Conservation (phyloP, 2,888 invertebrate genomes). For the Tineola bisselliella region DNA sequence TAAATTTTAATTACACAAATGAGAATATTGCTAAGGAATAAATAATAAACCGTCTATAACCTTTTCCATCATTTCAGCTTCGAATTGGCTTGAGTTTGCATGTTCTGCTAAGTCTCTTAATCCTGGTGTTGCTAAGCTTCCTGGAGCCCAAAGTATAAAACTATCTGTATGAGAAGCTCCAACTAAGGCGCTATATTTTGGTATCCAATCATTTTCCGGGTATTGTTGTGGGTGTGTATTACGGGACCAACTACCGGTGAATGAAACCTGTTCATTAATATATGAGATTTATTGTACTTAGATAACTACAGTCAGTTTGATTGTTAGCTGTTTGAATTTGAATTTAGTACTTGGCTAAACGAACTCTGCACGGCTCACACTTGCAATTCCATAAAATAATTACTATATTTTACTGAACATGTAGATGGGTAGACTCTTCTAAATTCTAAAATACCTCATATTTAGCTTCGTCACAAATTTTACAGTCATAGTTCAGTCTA, state of each 20-base stretch:
- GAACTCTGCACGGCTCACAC: no score
- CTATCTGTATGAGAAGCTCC: conserved; percentile 49
- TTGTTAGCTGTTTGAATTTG: no score
- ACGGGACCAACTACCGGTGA: conserved; percentile 53
- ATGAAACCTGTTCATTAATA: conserved; percentile 31
- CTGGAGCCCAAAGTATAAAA: conserved; percentile 46
- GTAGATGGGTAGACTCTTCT: no score
- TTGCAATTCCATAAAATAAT: no score
- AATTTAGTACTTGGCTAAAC: no score
- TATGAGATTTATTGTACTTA: no score
- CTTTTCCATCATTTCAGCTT: conserved; percentile 48
- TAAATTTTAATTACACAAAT: no score
- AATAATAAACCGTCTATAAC: no score
- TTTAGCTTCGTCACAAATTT: conserved; percentile 54
- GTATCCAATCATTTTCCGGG: conserved; percentile 54
- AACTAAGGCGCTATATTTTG: conserved; percentile 46
- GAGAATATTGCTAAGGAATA: no score
- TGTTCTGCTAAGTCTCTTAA: conserved; percentile 46
- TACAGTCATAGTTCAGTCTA: conserved; percentile 42
- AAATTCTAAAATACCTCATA: conserved; percentile 44
- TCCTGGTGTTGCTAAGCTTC: conserved; percentile 40
- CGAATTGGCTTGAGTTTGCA: conserved; percentile 44
- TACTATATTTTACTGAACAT: no score
- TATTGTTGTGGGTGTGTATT: conserved; percentile 47
- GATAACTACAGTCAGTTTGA: no score